Percentiles rank a stretch among this genome's conserved stretches.
Evolutionary conservation across 2,797 vertebrate species (phyloP).

Genomic region (Acridotheres tristis): DNA sequence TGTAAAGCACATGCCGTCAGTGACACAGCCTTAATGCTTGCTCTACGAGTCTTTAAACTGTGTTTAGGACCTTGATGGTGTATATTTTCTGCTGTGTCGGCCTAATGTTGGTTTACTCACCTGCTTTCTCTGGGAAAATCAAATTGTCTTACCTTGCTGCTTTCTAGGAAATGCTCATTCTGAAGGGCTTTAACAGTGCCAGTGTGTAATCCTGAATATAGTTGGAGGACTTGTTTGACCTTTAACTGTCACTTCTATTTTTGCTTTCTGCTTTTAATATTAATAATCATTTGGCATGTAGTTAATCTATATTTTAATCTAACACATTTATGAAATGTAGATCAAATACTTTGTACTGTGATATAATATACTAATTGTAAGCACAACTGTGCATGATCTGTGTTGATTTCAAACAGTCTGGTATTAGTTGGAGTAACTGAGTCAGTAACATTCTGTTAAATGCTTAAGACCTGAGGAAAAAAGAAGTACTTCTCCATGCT

Average conservation of each 20-base stretch:
- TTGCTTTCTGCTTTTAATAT: slow-evolving; percentile 27
- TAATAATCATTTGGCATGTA: not conserved
- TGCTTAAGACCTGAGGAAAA: not conserved
- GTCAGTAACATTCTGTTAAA: not conserved
- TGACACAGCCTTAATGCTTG: not conserved
- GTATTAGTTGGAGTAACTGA: not conserved
- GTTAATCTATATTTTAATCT: not conserved
- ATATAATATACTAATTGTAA: not conserved
- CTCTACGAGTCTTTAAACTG: not conserved
- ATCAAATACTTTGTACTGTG: not conserved
- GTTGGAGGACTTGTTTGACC: slow-evolving; percentile 61
- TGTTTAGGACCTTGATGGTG: not conserved
- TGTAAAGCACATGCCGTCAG: not conserved
- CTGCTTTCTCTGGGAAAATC: not conserved
- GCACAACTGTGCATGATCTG: not conserved
- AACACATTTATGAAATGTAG: not conserved
- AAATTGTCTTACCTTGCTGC: slow-evolving; percentile 35
- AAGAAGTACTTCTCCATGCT: not conserved
- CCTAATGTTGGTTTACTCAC: not conserved
- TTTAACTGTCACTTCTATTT: slow-evolving; percentile 52
- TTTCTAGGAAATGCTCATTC: slow-evolving; percentile 57
- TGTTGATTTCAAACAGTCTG: not conserved
- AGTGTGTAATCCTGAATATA: not conserved
- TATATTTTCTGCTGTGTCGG: not conserved
- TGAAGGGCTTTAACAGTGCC: not conserved